phyloP scores from a whole-genome alignment of 2,888 invertebrate genomes.

The Sepioteuthis lessoniana region DNA sequence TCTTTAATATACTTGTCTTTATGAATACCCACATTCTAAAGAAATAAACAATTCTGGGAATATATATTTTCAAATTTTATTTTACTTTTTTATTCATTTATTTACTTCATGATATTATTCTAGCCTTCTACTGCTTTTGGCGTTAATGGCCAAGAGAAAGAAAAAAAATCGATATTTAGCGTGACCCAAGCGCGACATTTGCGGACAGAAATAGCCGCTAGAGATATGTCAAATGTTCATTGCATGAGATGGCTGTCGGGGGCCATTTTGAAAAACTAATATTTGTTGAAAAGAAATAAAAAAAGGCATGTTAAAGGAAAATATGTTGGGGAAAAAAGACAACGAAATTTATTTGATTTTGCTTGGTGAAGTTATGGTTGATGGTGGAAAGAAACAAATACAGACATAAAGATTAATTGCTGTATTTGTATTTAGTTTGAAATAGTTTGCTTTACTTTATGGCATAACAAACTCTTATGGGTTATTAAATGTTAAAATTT shows the following conservation, averaged over 20 bases:
- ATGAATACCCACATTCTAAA: too few species aligned
- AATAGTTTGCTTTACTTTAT: too few species aligned
- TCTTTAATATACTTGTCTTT: too few species aligned
- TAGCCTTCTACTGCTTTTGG: not conserved
- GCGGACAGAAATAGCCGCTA: not conserved
- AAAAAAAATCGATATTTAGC: not conserved
- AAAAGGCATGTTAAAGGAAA: not conserved
- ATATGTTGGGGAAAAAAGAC: too few species aligned
- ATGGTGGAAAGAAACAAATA: not conserved
- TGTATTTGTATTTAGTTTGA: too few species aligned
- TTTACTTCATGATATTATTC: too few species aligned
- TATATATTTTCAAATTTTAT: too few species aligned
- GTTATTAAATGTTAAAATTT: too few species aligned
- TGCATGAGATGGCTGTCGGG: not conserved
- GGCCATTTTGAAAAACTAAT: constrained; percentile 18
- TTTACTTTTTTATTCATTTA: too few species aligned
- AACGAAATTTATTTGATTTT: not conserved
- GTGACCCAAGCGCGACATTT: not conserved
- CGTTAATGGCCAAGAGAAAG: not conserved
- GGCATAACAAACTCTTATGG: too few species aligned
- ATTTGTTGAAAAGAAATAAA: not conserved
- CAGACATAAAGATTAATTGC: too few species aligned
- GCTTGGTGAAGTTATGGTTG: not conserved
- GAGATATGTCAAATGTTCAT: constrained; percentile 23
- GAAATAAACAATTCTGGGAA: too few species aligned